Base-by-base conservation (phyloP, 2,888 invertebrate species). In the Polydrusus tereticollis region DNA sequence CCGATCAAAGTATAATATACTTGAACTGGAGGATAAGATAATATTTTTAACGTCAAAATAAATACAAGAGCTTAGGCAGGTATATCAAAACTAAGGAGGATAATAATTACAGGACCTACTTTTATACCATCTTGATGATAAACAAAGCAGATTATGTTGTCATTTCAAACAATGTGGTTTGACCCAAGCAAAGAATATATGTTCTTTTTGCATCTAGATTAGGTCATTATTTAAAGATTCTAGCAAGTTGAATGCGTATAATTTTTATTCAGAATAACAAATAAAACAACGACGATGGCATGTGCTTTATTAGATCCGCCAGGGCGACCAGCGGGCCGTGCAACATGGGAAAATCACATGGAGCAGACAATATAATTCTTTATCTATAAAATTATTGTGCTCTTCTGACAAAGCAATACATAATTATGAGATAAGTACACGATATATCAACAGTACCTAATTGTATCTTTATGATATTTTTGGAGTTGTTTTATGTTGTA, bases 301-400 rank as follows among this genome's bases (percentile, higher is more conserved):
- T 64, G 52, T 52, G 41, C 16, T 66, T 66, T 66, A 66, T 66
- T 66, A 66, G 66, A 66, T 66, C 57, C 66, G 66, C 66, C 58
- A 66, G 29, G n/a, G 12, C 45, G 47, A 16, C 33, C 33, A 14
- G 26, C 43, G 33, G 60, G 45, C 47, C 33, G 29, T 62, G 33
- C 62, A 58, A 57, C 69, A 69, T 69, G 69, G 63, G 69, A 69
- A 69, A 69, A 69, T 69, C 63, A 58, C 69, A 63, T 69, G 69
- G 29, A 29, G 36, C 69, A 69, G 60, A 69, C 69, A 69, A 69
- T 69, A 69, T 69, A 69, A 69, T 69, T 69, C 58, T 57, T 69
- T 62, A 63, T 69, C 62, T 62, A 62, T 62, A 62, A 33, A 47
- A 62, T 62, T 47, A 62, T 62, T 62, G 23, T 69, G 52, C 58